These are phyloP conservation scores for Griposia aprilina DNA, from an alignment of 2,888 invertebrate species.

Conservation along the genomic window DNA sequence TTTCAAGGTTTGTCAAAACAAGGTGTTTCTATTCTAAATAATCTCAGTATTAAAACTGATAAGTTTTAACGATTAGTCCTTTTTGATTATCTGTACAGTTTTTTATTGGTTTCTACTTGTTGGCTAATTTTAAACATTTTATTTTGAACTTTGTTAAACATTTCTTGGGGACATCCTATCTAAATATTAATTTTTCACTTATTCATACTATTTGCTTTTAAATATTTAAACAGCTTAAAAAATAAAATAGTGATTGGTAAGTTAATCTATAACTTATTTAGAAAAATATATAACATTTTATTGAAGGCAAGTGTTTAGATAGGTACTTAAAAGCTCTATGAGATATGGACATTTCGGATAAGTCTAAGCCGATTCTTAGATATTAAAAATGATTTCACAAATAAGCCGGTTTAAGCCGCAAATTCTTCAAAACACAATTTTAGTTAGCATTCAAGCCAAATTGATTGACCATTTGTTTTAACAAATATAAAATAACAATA, in stretches of 20 bases:
- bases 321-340: conserved; percentile 59
- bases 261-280: conserved; percentile 24
- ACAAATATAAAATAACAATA: conserved; percentile 70
- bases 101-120: conserved; percentile 13
- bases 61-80: conserved; percentile 28
- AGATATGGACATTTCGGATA: conserved; percentile 58
- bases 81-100: conserved; percentile 37
- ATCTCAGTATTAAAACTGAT: conserved; percentile 47
- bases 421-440: conserved; percentile 44
- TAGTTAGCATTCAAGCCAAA: conserved; percentile 14
- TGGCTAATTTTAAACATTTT: conserved; percentile 15
- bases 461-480: conserved; percentile 37
- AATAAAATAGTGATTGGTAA: conserved; percentile 27
- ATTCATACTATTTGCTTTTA: conserved; percentile 49
- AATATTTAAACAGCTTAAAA: conserved; percentile 56
- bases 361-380: conserved; percentile 28
- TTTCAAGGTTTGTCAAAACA: conserved; percentile 56
- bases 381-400: conserved; percentile 6
- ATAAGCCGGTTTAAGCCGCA: conserved; percentile 13
- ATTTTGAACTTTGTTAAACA: conserved; percentile 53
- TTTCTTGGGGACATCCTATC: conserved; percentile 48
- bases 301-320: conserved; percentile 47
- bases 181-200: conserved; percentile 33
- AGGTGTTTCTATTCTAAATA: conserved; percentile 35
- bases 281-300: conserved; percentile 43